Evolutionary conservation across 2,888 invertebrate genomes (phyloP).

Genomic region (Nemotelus nigrinus): DNA sequence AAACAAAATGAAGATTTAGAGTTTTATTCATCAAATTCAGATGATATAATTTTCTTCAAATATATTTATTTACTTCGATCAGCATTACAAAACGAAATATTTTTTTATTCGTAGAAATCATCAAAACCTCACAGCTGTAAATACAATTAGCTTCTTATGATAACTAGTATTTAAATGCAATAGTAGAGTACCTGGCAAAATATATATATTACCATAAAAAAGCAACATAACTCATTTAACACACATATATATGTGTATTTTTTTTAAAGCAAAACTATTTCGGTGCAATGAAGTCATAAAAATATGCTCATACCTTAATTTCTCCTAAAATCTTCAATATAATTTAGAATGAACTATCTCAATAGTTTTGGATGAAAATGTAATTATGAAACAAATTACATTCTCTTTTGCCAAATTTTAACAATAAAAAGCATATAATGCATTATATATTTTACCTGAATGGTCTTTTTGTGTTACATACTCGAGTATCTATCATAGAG

Average conservation of each 20-base stretch:
- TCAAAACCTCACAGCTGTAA: conserved; percentile 1
- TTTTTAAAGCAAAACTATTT: background rate
- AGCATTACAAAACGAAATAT: conserved; percentile 6
- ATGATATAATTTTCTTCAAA: too few relatives aligned
- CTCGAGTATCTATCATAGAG: too few relatives aligned
- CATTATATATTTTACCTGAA: background rate
- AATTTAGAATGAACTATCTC: too few relatives aligned
- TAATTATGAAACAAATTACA: background rate
- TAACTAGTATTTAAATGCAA: background rate
- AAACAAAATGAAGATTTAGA: too few relatives aligned
- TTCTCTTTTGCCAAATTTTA: background rate
- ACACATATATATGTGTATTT: background rate
- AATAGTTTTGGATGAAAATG: background rate
- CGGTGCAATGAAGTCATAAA: background rate
- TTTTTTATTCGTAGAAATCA: background rate
- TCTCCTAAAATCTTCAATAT: too few relatives aligned
- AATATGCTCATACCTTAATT: too few relatives aligned
- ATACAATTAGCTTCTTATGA: background rate
- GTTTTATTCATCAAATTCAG: too few relatives aligned
- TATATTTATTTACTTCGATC: background rate
- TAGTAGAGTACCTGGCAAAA: background rate
- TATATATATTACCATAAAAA: background rate
- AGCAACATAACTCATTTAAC: background rate
- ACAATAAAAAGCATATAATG: background rate
- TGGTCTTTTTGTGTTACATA: too few relatives aligned